Percentiles rank a stretch among this genome's conserved stretches.
Evolutionary conservation across 2,888 invertebrate genomes (phyloP).

Genomic region (Julus scanicus): DNA sequence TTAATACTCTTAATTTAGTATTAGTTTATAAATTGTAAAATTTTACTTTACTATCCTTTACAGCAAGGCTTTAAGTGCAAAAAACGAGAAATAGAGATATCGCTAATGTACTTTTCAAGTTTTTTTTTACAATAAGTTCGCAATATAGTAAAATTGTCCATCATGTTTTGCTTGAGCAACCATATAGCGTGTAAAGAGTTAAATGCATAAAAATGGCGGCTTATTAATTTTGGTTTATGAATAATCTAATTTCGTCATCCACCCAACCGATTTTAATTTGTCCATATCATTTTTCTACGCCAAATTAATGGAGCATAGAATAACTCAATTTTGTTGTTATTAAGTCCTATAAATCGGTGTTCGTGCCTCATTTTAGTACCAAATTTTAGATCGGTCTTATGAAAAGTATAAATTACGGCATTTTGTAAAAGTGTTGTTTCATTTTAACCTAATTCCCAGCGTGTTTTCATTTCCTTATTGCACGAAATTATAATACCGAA

Average conservation of each 20-base stretch:
- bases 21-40: no score
- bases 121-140: background rate
- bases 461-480: conserved; percentile 29
- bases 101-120: background rate
- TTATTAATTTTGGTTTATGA: background rate
- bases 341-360: background rate
- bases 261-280: background rate
- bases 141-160: background rate
- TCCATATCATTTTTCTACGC: conserved; percentile 9
- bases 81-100: no score
- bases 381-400: background rate
- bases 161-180: background rate
- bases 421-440: background rate
- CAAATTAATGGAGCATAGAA: background rate
- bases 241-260: background rate
- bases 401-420: background rate
- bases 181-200: background rate
- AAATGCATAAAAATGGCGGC: background rate
- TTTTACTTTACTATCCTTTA: no score
- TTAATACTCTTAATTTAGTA: no score
- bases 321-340: background rate
- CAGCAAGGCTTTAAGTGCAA: no score
- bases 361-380: background rate
- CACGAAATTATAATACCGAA: background rate
- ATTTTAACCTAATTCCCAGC: conserved; percentile 23